Conservation (phyloP, 2,113 vertebrate genomes). For the Nettapus auritus region DNA sequence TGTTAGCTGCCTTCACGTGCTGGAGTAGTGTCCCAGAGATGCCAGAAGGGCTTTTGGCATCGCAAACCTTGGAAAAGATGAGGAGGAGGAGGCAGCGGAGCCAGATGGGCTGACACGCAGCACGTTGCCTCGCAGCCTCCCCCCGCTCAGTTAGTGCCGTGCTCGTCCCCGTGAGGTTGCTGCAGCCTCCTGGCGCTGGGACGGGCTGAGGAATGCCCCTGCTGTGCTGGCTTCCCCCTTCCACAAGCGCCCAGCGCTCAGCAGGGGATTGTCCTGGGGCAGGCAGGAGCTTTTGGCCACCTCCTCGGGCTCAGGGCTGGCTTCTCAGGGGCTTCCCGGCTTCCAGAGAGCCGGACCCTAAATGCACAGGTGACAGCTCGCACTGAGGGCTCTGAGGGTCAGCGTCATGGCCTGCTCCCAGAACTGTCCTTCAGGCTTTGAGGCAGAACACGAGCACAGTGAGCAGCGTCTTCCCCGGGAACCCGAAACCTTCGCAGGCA, state of each 20-base stretch:
- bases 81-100: neutral
- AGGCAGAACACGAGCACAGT: too few species aligned
- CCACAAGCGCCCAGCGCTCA: neutral
- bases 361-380: neutral
- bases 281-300: neutral
- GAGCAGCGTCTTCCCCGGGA: too few species aligned
- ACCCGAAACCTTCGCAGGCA: too few species aligned
- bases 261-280: neutral
- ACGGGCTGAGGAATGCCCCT: neutral
- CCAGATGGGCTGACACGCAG: neutral
- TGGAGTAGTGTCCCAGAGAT: neutral
- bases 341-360: neutral
- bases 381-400: too few species aligned
- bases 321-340: neutral
- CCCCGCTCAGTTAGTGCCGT: fast-evolving
- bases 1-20: neutral
- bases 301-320: neutral
- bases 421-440: too few species aligned
- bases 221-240: neutral
- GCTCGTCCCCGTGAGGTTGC: neutral
- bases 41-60: neutral
- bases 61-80: neutral
- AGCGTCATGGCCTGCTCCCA: too few species aligned
- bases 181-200: neutral
- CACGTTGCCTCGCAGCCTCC: neutral